Evolutionary conservation across 1,140 invertebrate genomes (phyloP), one percentile per base, ranked within the genome.

Genomic region (Drosophila kurseongensis): DNA sequence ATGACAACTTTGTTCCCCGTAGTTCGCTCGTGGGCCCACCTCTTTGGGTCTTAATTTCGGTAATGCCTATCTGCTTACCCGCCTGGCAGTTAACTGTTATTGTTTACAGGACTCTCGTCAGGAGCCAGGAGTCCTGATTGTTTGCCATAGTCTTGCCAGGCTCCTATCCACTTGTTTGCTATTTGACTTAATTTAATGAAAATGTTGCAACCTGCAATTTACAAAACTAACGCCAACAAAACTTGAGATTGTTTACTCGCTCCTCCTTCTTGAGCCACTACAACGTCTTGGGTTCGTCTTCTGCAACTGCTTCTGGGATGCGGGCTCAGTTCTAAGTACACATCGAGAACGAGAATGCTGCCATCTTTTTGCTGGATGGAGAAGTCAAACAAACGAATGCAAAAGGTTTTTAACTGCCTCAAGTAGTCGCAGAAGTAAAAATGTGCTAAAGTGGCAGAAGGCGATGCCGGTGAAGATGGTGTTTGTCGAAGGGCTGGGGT

Each of bases 191-290:
- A 80, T 90, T 84, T 89, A 89, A 89, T 90, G 84, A 89, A 89
- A 89, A 89, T 85, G 85, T 89, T 89, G 85, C 85, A 89, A 80
- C 80, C 77, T 90, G 84, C 85, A 89, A 89, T 89, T 89, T 80
- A 80, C 77, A 84, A 80, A 90, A 78, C 84, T 78, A 84, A 74
- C 77, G 69, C 72, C 52, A 74, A 76, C 74, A 80, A 78, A 77
- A 89, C 85, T 88, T 89, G 71, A 79, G 63, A 57, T 79, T 88
- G 84, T 88, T 88, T 88, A 79, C 83, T 42, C 54, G 52, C 29
- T 40, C 55, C 42, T 47, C 32, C 52, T 38, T 36, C 48, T 41
- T 56, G 72, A n/a, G 27, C 51, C 38, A 40, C 41, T 36, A 18
- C 10, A 50, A 29, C 52, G 44, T 72, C 68, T 72, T 7, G 63